Conservation (phyloP, 2,888 invertebrate genomes). For the Aspidiotus rigidus region DNA sequence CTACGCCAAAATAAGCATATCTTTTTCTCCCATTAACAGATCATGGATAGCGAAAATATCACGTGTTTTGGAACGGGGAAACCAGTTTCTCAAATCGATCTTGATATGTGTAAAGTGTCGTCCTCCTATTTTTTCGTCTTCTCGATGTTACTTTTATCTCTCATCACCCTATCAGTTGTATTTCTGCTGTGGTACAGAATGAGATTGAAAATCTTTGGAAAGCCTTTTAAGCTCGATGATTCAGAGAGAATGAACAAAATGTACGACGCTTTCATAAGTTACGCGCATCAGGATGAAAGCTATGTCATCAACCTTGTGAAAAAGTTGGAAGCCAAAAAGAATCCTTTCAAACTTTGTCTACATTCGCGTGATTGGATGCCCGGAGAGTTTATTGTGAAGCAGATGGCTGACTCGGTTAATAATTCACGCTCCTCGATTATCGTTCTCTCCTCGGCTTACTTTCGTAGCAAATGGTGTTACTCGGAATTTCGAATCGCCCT, state of each 20-base stretch:
- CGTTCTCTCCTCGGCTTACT: neutral
- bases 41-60: neutral
- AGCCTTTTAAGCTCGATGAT: neutral
- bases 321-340: neutral
- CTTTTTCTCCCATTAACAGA: neutral
- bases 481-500: conserved; percentile 6
- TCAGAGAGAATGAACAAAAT: neutral
- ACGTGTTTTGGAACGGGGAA: neutral
- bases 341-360: conserved; percentile 6
- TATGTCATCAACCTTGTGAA: neutral
- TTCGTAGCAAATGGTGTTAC: neutral
- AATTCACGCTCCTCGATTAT: neutral
- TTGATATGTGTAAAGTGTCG: neutral
- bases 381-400: conserved; percentile 8
- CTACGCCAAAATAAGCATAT: neutral
- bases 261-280: conserved; percentile 12
- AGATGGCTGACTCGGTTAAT: neutral
- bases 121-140: neutral
- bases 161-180: neutral
- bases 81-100: neutral
- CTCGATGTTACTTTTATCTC: neutral
- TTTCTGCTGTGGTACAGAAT: neutral
- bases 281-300: conserved; percentile 3
- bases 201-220: conserved; percentile 6
- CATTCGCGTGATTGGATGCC: conserved; percentile 7